Base-by-base conservation (phyloP, 2,113 vertebrate species). In the Myotis davidii region DNA sequence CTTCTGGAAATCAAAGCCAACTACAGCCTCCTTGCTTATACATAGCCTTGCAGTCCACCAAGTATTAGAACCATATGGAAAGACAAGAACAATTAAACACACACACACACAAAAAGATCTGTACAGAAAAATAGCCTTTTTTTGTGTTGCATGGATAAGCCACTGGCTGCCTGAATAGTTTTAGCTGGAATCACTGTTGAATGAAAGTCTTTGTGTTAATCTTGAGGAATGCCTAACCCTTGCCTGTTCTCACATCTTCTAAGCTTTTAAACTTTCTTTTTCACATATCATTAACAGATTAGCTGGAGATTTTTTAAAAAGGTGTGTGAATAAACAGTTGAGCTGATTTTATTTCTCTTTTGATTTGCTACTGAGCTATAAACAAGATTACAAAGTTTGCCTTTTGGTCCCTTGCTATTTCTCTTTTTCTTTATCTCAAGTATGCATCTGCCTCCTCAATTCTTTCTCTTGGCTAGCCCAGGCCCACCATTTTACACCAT, bases 1-100 rank as follows among this genome's bases (percentile, higher is more conserved):
- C 88, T 88, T 79, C 79, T 92, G 45, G 73, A 94, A 95, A 95
- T 95, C 90, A 91, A 97, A 92, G 67, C 88, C 73, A 83, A 91
- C 9, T 12, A 14, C 54, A 69, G 65, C 45, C 54, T 85, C 56
- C 10, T 18, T 25, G n/a, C 61, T 93, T 34, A 65, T 34, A 65
- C 32, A 72, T 34, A 37, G 23, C 76, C 76, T 86, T 61, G 48
- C 61, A 64, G 65, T 78, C 64, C 78, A 84, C 32, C 2, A 37
- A 90, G 42, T 34, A 52, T 52, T 50, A 79, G 34, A 90, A 85
- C 50, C 72, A 85, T 45, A n/a, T 78, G 54, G 72, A 93, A 78
- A 92, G 82, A 91, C 18, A 73, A 72, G 29, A 77, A 85, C 25
- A 61, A 79, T 74, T 50, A 14, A 42, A 1, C 42, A 85, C 79